Evolutionary conservation across 2,888 invertebrate species (phyloP), one percentile per base, ranked within the genome.

Genomic region (Eupelmus urozonus): DNA sequence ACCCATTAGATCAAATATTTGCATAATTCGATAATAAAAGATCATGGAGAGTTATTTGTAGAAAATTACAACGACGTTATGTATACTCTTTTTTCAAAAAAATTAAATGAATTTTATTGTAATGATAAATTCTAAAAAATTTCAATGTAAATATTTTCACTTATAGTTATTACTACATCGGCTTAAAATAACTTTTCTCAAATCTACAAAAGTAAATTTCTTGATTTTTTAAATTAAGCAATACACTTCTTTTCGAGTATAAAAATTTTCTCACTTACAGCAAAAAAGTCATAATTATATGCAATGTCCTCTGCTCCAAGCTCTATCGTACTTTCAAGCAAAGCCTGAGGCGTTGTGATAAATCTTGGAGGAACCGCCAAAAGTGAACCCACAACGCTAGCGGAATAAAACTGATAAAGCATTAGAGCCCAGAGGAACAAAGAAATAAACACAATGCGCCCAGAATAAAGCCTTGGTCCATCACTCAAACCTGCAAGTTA

Each of bases 391-490:
- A 89, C 89, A 16, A 89, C 84, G 73, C 88, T 88, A 0, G 88
- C 89, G 0, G 88, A 88, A 78, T 90, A 90, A 81, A 89, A 90
- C 78, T 89, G 88, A 79, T 84, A 88, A 9, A 88, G 81, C 25
- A 90, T 59, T 57, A 89, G 83, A 16, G 85, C 85, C 85, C 87
- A 89, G 0, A 87, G 70, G 40, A 89, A 85, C 13, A 88, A 76
- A 20, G 84, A 82, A 11, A 89, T 62, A 25, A 86, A 86, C 20
- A 88, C 83, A 2, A 88, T 84, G 7, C 89, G 84, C 5, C 87
- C 87, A 0, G 93, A 91, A 25, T 90, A 88, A 0, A 91, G 88
- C 27, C 85, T 87, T 45, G 91, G 90, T 25, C 88, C 86, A 20
- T 91, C 87, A 2, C 87, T 83, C 76, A 90, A 87, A 57, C 92